These are phyloP conservation scores for Drosophila pandora DNA, from an alignment of 1,140 invertebrate genomes.

Conservation along the genomic window DNA sequence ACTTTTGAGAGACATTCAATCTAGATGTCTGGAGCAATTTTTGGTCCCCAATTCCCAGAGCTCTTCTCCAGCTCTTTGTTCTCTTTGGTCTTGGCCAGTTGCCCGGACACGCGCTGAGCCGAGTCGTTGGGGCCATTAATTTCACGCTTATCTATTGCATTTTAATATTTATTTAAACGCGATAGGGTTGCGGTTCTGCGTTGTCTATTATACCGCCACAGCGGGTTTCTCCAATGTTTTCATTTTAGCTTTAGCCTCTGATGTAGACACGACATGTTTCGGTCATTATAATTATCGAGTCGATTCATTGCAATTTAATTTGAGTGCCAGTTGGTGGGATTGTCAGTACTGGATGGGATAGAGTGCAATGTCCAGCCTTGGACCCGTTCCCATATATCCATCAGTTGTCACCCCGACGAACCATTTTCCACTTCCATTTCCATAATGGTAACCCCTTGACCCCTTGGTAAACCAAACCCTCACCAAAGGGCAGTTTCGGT, in stretches of 20 bases:
- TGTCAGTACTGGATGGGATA: neutral
- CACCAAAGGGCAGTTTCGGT: slow-evolving; percentile 23
- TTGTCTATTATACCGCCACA: slow-evolving; percentile 42
- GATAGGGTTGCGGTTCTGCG: slow-evolving; percentile 37
- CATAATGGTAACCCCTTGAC: slow-evolving; percentile 16
- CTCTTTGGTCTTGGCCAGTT: slow-evolving; percentile 13
- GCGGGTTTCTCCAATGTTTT: slow-evolving; percentile 10
- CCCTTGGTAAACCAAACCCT: neutral
- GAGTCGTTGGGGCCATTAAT: slow-evolving; percentile 55
- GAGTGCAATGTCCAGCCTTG: slow-evolving; percentile 28
- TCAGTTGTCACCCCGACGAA: slow-evolving; percentile 10
- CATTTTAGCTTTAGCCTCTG: slow-evolving; percentile 7
- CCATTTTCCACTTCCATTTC: slow-evolving; percentile 14
- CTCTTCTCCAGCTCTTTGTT: slow-evolving; percentile 13
- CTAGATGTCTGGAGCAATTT: neutral
- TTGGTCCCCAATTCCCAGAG: slow-evolving; percentile 7
- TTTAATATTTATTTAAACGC: slow-evolving; percentile 65
- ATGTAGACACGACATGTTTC: slow-evolving; percentile 71
- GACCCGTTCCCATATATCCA: slow-evolving; percentile 24
- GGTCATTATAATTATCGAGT: slow-evolving; percentile 68
- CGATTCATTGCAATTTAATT: slow-evolving; percentile 63
- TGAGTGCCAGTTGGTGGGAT: slow-evolving; percentile 39
- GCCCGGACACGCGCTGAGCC: slow-evolving; percentile 9
- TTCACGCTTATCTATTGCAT: slow-evolving; percentile 68
- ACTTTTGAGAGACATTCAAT: slow-evolving; percentile 11